Evolutionary conservation across 1,140 invertebrate species (phyloP).

Genomic region (Oncopodura yosiiana): DNA sequence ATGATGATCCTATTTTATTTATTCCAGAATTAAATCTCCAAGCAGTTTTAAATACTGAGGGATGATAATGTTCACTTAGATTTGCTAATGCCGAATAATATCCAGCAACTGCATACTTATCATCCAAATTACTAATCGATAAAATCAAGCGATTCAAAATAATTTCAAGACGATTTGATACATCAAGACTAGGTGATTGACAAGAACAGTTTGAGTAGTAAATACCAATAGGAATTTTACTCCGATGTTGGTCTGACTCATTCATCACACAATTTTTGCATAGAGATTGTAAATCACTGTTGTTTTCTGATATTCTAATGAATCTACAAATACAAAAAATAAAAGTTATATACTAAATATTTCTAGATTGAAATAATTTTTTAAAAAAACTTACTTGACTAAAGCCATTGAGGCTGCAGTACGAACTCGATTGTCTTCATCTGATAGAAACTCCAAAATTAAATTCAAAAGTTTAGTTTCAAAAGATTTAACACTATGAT

Average conservation of each 20-base stretch:
- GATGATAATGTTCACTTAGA: conserved; percentile 26
- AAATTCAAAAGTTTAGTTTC: conserved; percentile 54
- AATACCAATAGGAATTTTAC: not conserved
- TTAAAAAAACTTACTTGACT: conserved; percentile 49
- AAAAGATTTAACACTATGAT: conserved; percentile 42
- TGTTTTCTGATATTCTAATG: not conserved
- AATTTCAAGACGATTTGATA: not conserved
- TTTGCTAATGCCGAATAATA: conserved; percentile 18
- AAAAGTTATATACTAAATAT: no score
- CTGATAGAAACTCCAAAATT: conserved; percentile 53
- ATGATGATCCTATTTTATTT: no score
- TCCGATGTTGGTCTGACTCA: not conserved
- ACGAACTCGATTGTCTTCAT: conserved; percentile 59
- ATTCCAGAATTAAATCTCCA: no score
- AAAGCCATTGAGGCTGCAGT: conserved; percentile 57
- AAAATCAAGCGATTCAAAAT: conserved; percentile 11
- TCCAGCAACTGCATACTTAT: conserved; percentile 23
- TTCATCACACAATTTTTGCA: not conserved
- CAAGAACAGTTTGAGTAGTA: not conserved
- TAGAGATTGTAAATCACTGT: not conserved
- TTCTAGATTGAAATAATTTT: not conserved
- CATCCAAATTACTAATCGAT: not conserved
- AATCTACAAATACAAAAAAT: not conserved
- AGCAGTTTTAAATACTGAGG: not conserved
- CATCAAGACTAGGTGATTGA: not conserved